phyloP scores from a whole-genome alignment of 2,888 invertebrate species.

The Pantelozetes paolii region DNA sequence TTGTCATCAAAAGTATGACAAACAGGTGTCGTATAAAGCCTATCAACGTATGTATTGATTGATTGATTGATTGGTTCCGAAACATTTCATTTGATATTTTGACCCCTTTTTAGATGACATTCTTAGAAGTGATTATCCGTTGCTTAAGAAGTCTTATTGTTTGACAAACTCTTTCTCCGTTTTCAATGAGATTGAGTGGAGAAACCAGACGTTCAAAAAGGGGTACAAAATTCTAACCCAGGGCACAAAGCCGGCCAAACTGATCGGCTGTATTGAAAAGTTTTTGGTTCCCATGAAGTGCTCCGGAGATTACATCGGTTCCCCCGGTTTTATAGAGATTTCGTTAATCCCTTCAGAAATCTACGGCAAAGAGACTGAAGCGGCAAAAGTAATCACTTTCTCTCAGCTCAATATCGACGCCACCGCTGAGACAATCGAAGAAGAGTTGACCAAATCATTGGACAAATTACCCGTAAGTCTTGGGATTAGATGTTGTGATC shows the following conservation, averaged over 20 bases:
- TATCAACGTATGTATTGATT: background rate
- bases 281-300: background rate
- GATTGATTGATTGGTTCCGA: too few species aligned
- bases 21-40: background rate
- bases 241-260: background rate
- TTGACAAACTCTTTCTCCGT: too few species aligned
- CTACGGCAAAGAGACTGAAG: background rate
- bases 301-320: background rate
- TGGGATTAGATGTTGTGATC: too few species aligned
- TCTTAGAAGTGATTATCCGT: background rate
- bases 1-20: conserved; percentile 13
- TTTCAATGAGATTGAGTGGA: conserved; percentile 15
- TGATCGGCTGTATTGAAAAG: background rate
- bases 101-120: background rate
- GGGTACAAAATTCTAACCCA: background rate
- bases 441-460: background rate
- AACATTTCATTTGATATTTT: too few species aligned
- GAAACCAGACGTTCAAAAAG: background rate
- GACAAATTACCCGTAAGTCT: background rate
- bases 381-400: background rate
- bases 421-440: background rate
- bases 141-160: conserved; percentile 3
- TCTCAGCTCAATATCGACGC: background rate
- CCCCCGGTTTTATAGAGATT: conserved; percentile 11
- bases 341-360: background rate